Evolutionary conservation across 92 coral and sea anemone species (phyloP), one percentile per base, ranked within the genome.

Genomic region (Montipora capitata): DNA sequence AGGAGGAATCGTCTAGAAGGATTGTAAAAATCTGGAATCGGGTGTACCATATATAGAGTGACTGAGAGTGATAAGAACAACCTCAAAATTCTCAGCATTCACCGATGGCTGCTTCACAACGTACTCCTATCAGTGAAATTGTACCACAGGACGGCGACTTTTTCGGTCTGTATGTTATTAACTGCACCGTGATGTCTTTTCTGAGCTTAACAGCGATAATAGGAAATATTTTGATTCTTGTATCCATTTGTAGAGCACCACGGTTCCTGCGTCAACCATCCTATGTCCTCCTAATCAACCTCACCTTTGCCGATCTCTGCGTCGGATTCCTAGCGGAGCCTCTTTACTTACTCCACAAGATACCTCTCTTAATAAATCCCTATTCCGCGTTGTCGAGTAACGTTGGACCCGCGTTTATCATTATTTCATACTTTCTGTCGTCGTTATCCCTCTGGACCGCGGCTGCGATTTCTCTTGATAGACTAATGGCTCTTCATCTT

Each of bases 391-490:
- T 54, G 27, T 82, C 78, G 38, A 69, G 86, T 41, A 69, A 82
- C 78, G 78, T 78, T n/a, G 86, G 86, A 8, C 3, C 39, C 49
- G 40, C 41, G 14, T 82, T 82, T 8, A 82, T 70, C 86, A 57
- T 71, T 13, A 39, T 70, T 3, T 82, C 78, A 12, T 82, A 39
- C 44, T 67, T 78, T 27, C 69, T 71, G 12, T 67, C 77, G 7
- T 63, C 85, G 3, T 35, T 78, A 2, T 87, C 91, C 16, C 77
- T 79, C 40, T 69, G 72, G 75, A 87, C 85, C 56, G 84, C 84
- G 51, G 84, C 91, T 5, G 71, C 51, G 15, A 68, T 87, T 20
- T 79, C 91, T 4, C n/a, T 87, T 43, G 91, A 87, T 87, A 85
- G 91, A 48, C 71, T 75, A 12, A 39, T 87, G 68, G 86, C 79